Base-by-base conservation (phyloP, 2,888 invertebrate genomes). In the Nowickia ferox region DNA sequence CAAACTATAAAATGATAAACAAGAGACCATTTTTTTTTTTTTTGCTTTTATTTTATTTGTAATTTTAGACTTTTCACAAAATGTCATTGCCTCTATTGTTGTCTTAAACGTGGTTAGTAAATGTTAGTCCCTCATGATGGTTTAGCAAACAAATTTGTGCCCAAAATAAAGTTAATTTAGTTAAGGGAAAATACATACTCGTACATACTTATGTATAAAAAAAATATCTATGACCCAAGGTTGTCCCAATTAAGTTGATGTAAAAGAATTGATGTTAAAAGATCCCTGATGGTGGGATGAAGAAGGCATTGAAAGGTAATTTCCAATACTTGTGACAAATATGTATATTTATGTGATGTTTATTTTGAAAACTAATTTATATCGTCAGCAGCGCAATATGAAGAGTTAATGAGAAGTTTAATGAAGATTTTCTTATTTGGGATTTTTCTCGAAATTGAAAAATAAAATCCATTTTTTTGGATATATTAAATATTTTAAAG, bases 111-210 rank as follows among this genome's bases (percentile, higher is more conserved):
- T 77, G 71, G 53, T 65, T 77, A 77, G 74, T 74, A 85, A 82
- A 65, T 42, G 30, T 68, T 53, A 53, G 63, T 78, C 81, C 68
- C 77, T 44, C 5, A 40, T 63, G 85, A 78, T 63, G 44, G 44
- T 48, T 78, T 82, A 82, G 57, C 61, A 63, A 74, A 74, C 61
- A 81, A 63, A 68, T 65, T 53, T 69, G 22, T 53, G 30, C 46
- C 48, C 17, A 76, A 46, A 30, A 11, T 78, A 22, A 78, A 59
- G 11, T 53, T 66, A 63, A 48, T 68, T 78, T 61, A n/a, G 19
- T n/a, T 30, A 6, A 30, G 30, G 30, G 30, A 30, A 30, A 30
- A 30, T 1, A 30, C 4, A 30, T 30, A n/a, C n/a, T n/a, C n/a
- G n/a, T n/a, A 30, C 30, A 30, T 30, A 30, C 6, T 30, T 30